A percentile compares a stretch with the other conserved stretches of the same genome.
Conservation (phyloP, 2,888 invertebrate species). For the Pseudococcus viburni region DNA sequence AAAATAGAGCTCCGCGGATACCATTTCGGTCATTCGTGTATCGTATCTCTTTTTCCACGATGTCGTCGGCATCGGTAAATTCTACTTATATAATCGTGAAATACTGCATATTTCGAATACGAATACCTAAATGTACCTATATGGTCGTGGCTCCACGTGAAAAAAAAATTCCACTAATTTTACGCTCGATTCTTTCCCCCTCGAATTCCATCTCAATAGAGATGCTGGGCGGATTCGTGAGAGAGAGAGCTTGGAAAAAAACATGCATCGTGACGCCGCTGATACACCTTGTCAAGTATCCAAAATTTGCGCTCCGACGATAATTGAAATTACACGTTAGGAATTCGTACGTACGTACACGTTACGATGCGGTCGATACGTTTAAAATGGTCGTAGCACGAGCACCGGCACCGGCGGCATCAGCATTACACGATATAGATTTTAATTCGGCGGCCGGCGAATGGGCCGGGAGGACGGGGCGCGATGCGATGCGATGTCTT, state of each 20-base stretch:
- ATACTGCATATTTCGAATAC: neutral
- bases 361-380: neutral
- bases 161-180: neutral
- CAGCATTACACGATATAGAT: neutral
- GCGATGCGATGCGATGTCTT: neutral
- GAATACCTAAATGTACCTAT: neutral
- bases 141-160: neutral
- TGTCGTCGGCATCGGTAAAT: neutral
- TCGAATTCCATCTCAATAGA: neutral
- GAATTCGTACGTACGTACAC: neutral
- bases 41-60: neutral
- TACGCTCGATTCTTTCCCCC: neutral
- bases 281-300: neutral
- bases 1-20: neutral
- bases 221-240: neutral
- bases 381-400: neutral
- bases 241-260: neutral
- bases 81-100: neutral
- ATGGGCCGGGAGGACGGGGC: neutral
- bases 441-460: neutral
- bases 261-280: neutral
- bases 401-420: no score
- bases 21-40: slow-evolving; percentile 16
- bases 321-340: slow-evolving; percentile 1
- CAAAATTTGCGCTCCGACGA: neutral